These are phyloP conservation scores for Peribatodes rhomboidaria DNA, from an alignment of 2,888 invertebrate species.

Conservation along the genomic window DNA sequence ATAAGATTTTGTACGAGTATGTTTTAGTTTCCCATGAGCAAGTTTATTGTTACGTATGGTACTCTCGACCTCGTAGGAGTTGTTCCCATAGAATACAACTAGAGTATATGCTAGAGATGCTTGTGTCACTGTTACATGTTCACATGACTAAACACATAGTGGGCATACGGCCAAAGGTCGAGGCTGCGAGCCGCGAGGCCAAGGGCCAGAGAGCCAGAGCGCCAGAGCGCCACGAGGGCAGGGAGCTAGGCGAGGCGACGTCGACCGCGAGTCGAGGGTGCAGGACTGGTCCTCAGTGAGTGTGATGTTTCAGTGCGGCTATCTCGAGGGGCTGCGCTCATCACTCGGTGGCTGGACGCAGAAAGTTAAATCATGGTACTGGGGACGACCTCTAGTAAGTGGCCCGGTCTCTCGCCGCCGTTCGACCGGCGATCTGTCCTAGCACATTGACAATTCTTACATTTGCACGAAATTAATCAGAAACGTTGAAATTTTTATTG, in stretches of 20 bases:
- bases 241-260: constrained; percentile 49
- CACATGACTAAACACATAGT: constrained; percentile 65
- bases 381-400: constrained; percentile 99
- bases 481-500: constrained; percentile 65
- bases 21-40: constrained; percentile 24
- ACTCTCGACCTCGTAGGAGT: constrained; percentile 47
- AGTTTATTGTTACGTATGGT: constrained; percentile 33
- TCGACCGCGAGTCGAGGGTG: constrained; percentile 54
- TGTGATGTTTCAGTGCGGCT: constrained; percentile 93
- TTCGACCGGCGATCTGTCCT: constrained; percentile 79
- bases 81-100: constrained; percentile 60
- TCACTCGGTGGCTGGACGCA: constrained; percentile 98
- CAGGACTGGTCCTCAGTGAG: constrained; percentile 81
- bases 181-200: constrained; percentile 24
- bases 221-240: constrained; percentile 21
- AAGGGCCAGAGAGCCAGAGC: constrained; percentile 24
- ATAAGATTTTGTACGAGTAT: constrained; percentile 22
- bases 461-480: constrained; percentile 80
- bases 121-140: constrained; percentile 67
- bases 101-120: constrained; percentile 68
- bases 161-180: constrained; percentile 45
- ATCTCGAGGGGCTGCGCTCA: constrained; percentile 97
- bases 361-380: constrained; percentile 99
- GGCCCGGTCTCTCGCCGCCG: constrained; percentile 80
- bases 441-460: constrained; percentile 83